Percentiles rank a stretch among this genome's conserved stretches.
Conservation (phyloP, 2,797 vertebrate species). For the Schizopygopsis pylzovi region DNA sequence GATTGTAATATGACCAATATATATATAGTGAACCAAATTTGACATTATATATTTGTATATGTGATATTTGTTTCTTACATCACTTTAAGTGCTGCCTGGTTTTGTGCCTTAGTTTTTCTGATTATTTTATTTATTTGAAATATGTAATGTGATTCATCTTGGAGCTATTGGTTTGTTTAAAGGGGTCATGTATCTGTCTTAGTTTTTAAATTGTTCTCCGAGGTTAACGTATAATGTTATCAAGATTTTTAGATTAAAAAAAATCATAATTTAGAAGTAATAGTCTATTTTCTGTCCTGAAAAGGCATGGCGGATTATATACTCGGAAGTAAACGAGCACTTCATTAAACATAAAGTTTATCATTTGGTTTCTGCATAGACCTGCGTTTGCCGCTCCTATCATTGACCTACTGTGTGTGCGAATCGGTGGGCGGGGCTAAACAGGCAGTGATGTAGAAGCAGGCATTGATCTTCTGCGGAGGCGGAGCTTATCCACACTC, state of each 20-base stretch:
- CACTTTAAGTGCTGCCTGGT: not conserved
- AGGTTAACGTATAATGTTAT: too few species aligned
- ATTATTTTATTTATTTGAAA: not conserved
- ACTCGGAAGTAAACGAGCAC: not conserved
- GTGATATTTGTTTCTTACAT: not conserved
- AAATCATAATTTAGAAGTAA: not conserved
- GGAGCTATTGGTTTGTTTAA: not conserved
- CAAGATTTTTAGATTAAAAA: not conserved
- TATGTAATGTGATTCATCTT: not conserved
- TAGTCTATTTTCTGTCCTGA: not conserved
- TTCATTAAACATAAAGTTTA: not conserved
- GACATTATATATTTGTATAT: not conserved
- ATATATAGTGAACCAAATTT: not conserved
- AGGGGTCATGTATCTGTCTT: not conserved
- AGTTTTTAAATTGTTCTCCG: not conserved
- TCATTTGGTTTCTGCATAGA: not conserved
- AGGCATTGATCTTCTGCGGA: not conserved
- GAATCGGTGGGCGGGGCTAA: not conserved
- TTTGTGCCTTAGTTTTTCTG: not conserved
- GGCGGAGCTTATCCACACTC: not conserved
- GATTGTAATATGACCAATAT: too few species aligned
- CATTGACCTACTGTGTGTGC: not conserved
- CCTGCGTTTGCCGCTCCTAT: too few species aligned
- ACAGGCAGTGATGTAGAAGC: not conserved
- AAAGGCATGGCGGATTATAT: not conserved